Base-by-base conservation (phyloP, 2,113 vertebrate genomes). In the Struthidea cinerea region DNA sequence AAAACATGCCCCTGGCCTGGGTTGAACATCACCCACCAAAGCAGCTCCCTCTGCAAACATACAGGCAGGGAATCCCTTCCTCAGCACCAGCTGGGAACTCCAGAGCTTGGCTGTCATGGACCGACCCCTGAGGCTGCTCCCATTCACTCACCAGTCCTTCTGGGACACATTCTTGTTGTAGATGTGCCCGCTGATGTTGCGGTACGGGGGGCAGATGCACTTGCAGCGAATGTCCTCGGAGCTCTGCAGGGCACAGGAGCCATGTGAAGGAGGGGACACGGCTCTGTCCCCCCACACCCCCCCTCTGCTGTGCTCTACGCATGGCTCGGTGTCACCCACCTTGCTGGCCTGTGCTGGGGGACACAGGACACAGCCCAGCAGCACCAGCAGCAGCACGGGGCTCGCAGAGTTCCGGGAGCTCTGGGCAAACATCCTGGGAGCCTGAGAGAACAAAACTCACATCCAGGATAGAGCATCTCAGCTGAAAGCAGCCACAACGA, bases 171-270 rank as follows among this genome's bases (percentile, higher is more conserved):
- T 99, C 95, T 98, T 98, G 96, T 98, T 99, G 96, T 99, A 99
- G 69, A 99, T 98, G 84, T 99, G 98, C 21, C 99, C 99, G 0
- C 98, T 98, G 97, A 99, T 98, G 96, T 99, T 99, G 84, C 99
- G 98, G 77, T 99, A 99, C 0, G 99, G 99, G 6, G 99, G 99
- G 55, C 99, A 99, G 97, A 99, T 99, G 93, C 99, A 99, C 93
- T 99, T 99, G 98, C 99, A 99, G 83, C 99, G 98, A 63, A 99
- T 98, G 93, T 99, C 99, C 97, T 99, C 99, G 2, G 98, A 99
- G 93, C 96, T 99, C 99, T 99, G 97, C 11, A 87, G 94, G 78
- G 39, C 81, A 90, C 32, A 90, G 84, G 56, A 84, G 63, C 47
- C 18, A 15, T 2, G 30, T 84, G 35, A 90, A 53, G 55, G 47